phyloP scores from a whole-genome alignment of 1,140 invertebrate genomes.

The Adelges cooleyi region DNA sequence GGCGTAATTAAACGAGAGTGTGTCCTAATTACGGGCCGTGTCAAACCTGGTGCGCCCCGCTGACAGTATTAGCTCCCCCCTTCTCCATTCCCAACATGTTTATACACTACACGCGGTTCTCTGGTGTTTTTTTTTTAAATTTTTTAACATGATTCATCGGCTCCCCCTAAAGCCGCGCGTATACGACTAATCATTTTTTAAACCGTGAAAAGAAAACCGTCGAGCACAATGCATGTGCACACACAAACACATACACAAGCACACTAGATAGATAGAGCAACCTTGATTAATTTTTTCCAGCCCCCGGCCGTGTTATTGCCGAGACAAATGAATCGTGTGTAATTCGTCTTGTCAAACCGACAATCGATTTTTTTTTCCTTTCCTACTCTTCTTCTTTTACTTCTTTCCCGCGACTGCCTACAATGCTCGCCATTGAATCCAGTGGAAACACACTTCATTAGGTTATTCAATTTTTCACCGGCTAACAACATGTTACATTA shows the following conservation, averaged over 20 bases:
- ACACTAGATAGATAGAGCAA: background rate
- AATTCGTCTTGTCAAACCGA: conserved; percentile 25
- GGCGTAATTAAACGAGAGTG: conserved; percentile 21
- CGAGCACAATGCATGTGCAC: background rate
- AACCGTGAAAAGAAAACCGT: conserved; percentile 17
- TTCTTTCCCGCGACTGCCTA: no score
- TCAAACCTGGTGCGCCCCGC: background rate
- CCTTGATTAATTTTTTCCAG: conserved; percentile 5
- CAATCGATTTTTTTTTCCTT: conserved; percentile 8
- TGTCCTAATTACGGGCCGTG: conserved; percentile 17
- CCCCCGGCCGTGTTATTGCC: conserved; percentile 1
- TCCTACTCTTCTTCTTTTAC: accelerated
- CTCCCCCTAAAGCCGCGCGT: background rate
- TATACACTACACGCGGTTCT: background rate
- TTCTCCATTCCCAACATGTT: background rate
- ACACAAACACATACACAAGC: background rate
- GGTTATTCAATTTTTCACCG: conserved; percentile 21
- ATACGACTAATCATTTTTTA: conserved; percentile 16
- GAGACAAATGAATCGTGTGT: conserved; percentile 20
- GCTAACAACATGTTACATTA: no score
- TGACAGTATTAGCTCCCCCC: background rate
- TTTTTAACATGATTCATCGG: conserved; percentile 1
- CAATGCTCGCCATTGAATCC: background rate
- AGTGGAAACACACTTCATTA: conserved; percentile 10
- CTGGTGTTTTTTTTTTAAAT: no score